Percentiles rank a stretch among this genome's conserved stretches.
These are phyloP conservation scores for Myodes glareolus DNA, from an alignment of 2,113 vertebrate species.

Conservation along the genomic window DNA sequence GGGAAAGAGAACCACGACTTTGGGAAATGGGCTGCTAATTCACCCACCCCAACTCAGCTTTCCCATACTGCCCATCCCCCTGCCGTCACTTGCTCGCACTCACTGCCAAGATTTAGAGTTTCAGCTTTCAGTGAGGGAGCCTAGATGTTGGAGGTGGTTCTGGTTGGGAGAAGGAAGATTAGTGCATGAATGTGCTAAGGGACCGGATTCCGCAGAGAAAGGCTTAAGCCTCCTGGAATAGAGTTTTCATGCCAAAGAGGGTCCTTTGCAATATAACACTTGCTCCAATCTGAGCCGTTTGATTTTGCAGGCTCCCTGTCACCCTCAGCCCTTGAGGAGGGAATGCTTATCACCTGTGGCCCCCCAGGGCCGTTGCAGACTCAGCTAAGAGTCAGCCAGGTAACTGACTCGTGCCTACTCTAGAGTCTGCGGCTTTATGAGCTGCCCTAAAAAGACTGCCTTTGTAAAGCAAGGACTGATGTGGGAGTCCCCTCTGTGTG, in stretches of 20 bases:
- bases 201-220: neutral
- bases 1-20: neutral
- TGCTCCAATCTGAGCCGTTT: neutral
- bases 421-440: neutral
- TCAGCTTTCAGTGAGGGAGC: neutral
- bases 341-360: neutral
- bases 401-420: neutral
- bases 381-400: neutral
- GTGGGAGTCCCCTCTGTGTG: no score
- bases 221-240: neutral
- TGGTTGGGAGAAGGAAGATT: neutral
- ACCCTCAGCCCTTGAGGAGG: neutral
- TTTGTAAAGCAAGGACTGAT: neutral
- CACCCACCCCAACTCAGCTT: neutral
- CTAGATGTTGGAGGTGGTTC: neutral
- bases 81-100: neutral
- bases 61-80: neutral
- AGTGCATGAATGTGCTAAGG: neutral
- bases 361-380: neutral
- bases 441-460: conserved; percentile 30
- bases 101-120: neutral
- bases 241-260: neutral
- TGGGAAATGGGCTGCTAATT: neutral
- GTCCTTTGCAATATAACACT: neutral
- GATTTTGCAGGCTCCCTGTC: neutral